Evolutionary conservation across 2,113 vertebrate species (phyloP).

Genomic region (Glaucidium brasilianum): DNA sequence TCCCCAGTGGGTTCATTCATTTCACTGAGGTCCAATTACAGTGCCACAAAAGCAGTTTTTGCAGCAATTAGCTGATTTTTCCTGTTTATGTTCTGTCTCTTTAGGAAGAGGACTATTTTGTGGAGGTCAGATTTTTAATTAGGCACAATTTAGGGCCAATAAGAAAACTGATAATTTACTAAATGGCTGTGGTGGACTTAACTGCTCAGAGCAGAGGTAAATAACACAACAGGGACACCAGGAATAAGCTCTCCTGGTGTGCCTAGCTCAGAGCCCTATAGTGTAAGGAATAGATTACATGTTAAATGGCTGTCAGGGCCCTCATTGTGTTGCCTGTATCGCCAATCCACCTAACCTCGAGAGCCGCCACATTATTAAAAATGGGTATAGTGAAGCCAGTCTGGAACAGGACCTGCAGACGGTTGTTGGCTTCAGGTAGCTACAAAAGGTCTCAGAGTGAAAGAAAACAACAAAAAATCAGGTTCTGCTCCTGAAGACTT

Average conservation of each 20-base stretch:
- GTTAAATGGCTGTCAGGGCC: conserved; percentile 66
- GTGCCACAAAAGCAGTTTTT: conserved; percentile 86
- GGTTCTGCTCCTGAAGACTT: not conserved
- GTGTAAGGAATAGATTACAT: conserved; percentile 63
- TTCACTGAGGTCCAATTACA: conserved; percentile 94
- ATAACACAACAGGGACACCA: conserved; percentile 71
- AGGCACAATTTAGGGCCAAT: conserved; percentile 89
- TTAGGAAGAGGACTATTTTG: conserved; percentile 85
- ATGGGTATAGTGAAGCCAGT: not conserved
- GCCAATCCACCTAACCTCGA: not conserved
- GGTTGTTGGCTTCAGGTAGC: not conserved
- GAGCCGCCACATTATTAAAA: not conserved
- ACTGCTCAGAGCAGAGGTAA: conserved; percentile 75
- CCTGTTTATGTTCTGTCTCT: conserved; percentile 95
- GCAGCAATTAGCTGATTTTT: conserved; percentile 95
- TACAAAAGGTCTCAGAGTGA: not conserved
- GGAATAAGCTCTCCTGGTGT: conserved; percentile 65
- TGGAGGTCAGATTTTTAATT: conserved; percentile 93
- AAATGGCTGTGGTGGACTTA: conserved; percentile 81
- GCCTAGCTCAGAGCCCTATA: conserved; percentile 31
- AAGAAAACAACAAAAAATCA: not conserved
- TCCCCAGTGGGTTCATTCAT: conserved; percentile 93
- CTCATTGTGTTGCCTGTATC: not conserved
- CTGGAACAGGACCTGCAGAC: not conserved
- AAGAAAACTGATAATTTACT: conserved; percentile 91